A percentile compares a stretch with the other conserved stretches of the same genome.
Conservation (phyloP, 2,113 vertebrate genomes). For the Barnardius zonarius region DNA sequence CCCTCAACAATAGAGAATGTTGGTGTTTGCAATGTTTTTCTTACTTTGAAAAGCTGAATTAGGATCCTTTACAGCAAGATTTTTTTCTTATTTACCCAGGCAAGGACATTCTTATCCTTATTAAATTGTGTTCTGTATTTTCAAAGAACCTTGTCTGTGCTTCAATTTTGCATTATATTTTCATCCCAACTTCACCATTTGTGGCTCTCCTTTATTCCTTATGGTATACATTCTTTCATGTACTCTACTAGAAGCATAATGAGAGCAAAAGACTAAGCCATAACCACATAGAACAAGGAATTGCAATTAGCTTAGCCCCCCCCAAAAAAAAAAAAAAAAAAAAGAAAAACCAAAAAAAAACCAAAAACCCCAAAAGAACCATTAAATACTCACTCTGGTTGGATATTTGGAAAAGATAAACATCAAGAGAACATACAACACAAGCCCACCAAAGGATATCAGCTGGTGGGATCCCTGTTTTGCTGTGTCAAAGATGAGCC, state of each 20-base stretch:
- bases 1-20: neutral
- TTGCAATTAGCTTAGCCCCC: neutral
- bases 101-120: neutral
- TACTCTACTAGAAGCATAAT: neutral
- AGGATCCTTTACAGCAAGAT: neutral
- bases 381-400: conserved; percentile 74
- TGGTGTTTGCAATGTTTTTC: neutral
- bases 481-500: conserved; percentile 83
- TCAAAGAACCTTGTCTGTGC: neutral
- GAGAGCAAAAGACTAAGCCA: neutral
- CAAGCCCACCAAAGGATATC: conserved; percentile 83
- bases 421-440: conserved; percentile 76
- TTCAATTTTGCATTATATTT: neutral
- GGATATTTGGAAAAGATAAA: conserved; percentile 87
- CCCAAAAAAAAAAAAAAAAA: neutral
- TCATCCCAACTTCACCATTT: neutral
- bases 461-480: conserved; percentile 75
- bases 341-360: neutral
- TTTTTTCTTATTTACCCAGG: neutral
- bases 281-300: neutral
- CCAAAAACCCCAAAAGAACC: neutral
- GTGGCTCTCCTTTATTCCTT: neutral
- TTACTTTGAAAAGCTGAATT: neutral
- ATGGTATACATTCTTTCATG: neutral
- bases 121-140: neutral